These are phyloP conservation scores for Chelon auratus DNA, from an alignment of 2,797 vertebrate species.

Conservation along the genomic window DNA sequence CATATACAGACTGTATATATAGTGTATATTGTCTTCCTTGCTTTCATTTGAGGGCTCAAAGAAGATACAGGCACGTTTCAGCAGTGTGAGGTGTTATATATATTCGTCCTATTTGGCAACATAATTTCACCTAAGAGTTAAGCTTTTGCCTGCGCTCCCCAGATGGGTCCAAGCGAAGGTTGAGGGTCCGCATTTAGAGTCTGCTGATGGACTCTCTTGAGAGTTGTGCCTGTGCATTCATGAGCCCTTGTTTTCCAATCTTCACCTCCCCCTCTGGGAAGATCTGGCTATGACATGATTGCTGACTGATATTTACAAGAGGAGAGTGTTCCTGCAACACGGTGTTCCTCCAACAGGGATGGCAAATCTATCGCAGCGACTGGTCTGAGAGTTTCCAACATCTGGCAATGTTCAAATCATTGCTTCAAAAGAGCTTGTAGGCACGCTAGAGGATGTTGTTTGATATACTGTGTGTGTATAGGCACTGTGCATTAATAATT, in stretches of 20 bases:
- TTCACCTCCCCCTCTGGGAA: neutral
- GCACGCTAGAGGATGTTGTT: neutral
- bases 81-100: neutral
- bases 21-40: too few relatives aligned
- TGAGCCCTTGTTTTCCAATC: conserved; percentile 39
- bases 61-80: neutral
- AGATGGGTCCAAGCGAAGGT: conserved; percentile 29
- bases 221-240: conserved; percentile 53
- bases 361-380: neutral
- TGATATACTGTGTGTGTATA: neutral
- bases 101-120: neutral
- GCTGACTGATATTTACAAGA: conserved; percentile 16
- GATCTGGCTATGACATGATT: conserved; percentile 16
- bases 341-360: neutral
- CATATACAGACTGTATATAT: too few relatives aligned
- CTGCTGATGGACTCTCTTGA: neutral
- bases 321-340: neutral
- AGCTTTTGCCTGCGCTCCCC: conserved; percentile 7
- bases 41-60: neutral
- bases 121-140: neutral
- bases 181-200: conserved; percentile 25
- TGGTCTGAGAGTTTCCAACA: neutral
- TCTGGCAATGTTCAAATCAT: neutral
- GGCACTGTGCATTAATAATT: neutral
- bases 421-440: neutral